Evolutionary conservation across 2,797 vertebrate genomes (phyloP).

Genomic region (Crenuchus spilurus): DNA sequence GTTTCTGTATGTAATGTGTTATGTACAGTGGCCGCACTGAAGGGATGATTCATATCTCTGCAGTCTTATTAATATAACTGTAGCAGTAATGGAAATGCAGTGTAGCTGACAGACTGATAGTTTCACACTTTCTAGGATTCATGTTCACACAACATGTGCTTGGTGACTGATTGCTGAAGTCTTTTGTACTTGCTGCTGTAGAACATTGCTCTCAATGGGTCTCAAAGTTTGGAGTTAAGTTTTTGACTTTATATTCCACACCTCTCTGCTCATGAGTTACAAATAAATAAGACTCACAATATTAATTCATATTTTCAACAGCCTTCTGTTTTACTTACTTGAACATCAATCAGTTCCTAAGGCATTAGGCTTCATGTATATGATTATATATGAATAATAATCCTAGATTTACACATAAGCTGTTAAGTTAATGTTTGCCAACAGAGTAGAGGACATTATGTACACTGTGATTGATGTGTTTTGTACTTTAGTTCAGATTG

Average conservation of each 20-base stretch:
- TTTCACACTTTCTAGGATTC: conserved; percentile 3
- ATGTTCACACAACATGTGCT: conserved; percentile 29
- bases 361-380: background rate
- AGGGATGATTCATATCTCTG: conserved; percentile 14
- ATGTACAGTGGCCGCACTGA: background rate
- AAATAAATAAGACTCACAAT: background rate
- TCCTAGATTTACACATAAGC: background rate
- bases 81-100: conserved; percentile 4
- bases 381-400: background rate
- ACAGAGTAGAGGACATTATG: too few relatives aligned
- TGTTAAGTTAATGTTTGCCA: background rate
- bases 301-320: background rate
- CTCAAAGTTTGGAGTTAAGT: background rate
- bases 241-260: background rate
- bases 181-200: background rate
- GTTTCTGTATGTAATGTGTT: background rate
- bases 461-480: too few relatives aligned
- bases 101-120: conserved; percentile 10
- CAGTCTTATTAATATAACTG: conserved; percentile 10
- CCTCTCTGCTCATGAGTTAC: background rate
- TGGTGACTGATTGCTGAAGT: background rate
- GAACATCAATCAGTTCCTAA: background rate
- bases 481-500: too few relatives aligned
- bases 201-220: background rate
- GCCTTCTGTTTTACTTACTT: background rate